Evolutionary conservation across 2,113 vertebrate species (phyloP).

Genomic region (Seriola dumerili): DNA sequence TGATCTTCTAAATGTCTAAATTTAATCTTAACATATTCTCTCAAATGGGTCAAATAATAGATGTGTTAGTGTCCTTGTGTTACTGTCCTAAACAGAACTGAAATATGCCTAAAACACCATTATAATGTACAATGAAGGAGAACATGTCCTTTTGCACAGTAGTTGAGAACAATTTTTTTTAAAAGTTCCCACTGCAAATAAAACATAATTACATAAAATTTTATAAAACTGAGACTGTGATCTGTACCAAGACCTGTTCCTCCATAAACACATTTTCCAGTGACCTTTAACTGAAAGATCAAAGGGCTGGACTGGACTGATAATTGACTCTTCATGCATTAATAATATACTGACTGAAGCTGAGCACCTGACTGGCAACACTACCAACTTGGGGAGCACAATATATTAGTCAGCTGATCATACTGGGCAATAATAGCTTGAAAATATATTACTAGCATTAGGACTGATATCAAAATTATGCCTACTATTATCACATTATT

Average conservation of each 20-base stretch:
- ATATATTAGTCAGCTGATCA: neutral
- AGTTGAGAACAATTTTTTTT: too few species aligned
- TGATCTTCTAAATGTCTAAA: too few species aligned
- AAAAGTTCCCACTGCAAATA: too few species aligned
- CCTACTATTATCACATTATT: too few species aligned
- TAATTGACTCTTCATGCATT: constrained; percentile 37
- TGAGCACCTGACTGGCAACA: constrained; percentile 20
- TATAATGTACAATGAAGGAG: too few species aligned
- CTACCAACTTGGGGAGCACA: neutral
- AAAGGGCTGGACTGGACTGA: constrained; percentile 14
- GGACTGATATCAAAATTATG: too few species aligned
- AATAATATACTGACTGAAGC: constrained; percentile 40
- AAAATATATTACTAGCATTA: neutral
- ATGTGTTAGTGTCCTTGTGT: too few species aligned
- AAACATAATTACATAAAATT: neutral
- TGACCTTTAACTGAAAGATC: constrained; percentile 18
- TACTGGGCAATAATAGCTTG: neutral
- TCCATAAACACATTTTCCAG: neutral
- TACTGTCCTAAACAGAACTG: too few species aligned
- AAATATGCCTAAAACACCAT: too few species aligned
- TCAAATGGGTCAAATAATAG: neutral
- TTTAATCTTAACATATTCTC: too few species aligned
- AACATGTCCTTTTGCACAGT: too few species aligned
- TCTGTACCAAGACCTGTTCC: neutral
- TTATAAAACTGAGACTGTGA: neutral